Base-by-base conservation (phyloP, 2,888 invertebrate species). In the Heliconius charithonia region DNA sequence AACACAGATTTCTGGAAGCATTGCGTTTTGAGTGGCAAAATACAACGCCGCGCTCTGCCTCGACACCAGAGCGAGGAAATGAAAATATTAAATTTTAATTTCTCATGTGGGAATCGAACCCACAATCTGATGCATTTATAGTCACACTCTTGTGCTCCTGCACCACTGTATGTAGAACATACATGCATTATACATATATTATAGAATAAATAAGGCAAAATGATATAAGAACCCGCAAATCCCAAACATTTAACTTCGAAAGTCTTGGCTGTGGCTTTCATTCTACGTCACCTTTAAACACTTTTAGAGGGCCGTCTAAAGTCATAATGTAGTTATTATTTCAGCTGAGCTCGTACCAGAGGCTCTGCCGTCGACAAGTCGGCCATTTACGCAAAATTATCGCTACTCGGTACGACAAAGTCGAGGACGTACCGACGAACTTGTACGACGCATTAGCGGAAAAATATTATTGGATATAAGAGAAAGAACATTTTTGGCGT, bases 311-410 rank as follows among this genome's bases (percentile, higher is more conserved):
- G 89, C 89, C 89, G 92, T 91, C 91, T 92, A 89, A 92, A 92
- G 91, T 90, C 92, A 91, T 92, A 93, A 92, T 92, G 92, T 89
- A 93, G 92, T 92, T 93, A 93, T 93, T 92, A 93, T 93, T 92
- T 93, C 89, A 91, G 88, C 89, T 89, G 85, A 85, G 87, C 87
- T 85, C 91, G 88, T 87, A 86, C 88, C 90, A 89, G 87, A 88
- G 91, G 86, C 85, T 86, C 92, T 94, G 94, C 88, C 87, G 93
- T 89, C 91, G 94, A 94, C 94, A 92, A 89, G 92, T 87, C 92
- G 89, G 90, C 93, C 92, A 94, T 94, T 94, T 91, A 90, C 87
- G 86, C 85, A 88, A 91, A 94, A 92, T 93, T 94, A 94, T 94
- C 87, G 93, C 94, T 92, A 91, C 93, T 93, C 91, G 91, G 90